Base-by-base conservation (phyloP, 2,888 invertebrate species). In the Criorhina ranunculi region DNA sequence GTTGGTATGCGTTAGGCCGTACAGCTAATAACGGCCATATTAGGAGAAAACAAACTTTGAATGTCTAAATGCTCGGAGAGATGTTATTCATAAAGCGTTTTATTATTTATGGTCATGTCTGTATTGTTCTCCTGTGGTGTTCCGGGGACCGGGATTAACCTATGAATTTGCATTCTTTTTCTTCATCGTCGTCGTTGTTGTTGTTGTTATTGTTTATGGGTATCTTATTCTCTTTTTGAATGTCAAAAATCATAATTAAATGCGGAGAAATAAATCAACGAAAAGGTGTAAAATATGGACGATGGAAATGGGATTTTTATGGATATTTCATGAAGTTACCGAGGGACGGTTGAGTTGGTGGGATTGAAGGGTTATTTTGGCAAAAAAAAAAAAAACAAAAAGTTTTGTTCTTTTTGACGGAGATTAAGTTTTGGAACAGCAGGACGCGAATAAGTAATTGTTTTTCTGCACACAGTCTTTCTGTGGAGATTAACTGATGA, bases 161-260 rank as follows among this genome's bases (percentile, higher is more conserved):
- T 35, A 57, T n/a, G 57, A 70, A 78, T 78, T 78, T 78, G 78
- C 78, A 78, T 78, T 78, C 70, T n/a, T n/a, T n/a, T n/a, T n/a
- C n/a, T n/a, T n/a, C n/a, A n/a, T n/a, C 12, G 12, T 19, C 15
- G 35, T 40, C 12, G 15, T n/a, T n/a, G n/a, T n/a, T n/a, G 12
- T 66, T 19, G 15, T 37, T 42, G 42, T 9, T 51, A 37, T 11
- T 37, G 8, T 49, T 8, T 57, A 24, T 59, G n/a, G n/a, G 9
- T 67, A 9, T 46, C 5, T 59, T n/a, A n/a, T 29, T 35, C 29
- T 55, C 29, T 44, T 59, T 29, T 67, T 31, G 24, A 59, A 55
- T 80, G 67, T 69, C 80, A 49, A 77, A n/a, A 82, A 67, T 77
- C 33, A 70, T 76, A 70, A 82, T 72, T 46, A 55, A 82, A 67